Conservation (phyloP, 1,140 invertebrate genomes). For the Vollenhovia emeryi region DNA sequence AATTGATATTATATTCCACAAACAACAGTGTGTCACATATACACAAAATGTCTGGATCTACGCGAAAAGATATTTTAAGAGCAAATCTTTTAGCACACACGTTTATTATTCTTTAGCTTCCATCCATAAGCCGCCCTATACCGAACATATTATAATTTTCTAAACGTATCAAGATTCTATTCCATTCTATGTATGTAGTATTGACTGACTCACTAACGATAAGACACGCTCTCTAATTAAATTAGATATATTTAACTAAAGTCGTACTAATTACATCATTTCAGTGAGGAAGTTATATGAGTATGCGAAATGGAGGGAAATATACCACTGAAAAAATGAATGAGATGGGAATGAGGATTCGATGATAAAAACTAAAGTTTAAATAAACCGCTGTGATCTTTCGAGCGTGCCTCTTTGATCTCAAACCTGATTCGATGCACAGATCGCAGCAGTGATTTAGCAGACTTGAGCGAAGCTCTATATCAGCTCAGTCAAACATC, state of each 20-base stretch:
- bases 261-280: neutral
- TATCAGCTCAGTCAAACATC: neutral
- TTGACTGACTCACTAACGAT: conserved; percentile 13
- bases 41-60: neutral
- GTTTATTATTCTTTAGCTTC: conserved; percentile 4
- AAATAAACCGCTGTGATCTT: conserved; percentile 12
- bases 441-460: conserved; percentile 17
- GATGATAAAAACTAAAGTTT: neutral
- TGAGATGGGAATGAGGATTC: neutral
- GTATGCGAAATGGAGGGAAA: conserved; percentile 9
- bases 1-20: neutral
- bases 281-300: neutral
- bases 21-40: neutral
- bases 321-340: conserved; percentile 4
- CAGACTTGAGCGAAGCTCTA: conserved; percentile 1
- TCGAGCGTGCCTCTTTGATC: neutral
- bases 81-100: neutral
- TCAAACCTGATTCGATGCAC: neutral
- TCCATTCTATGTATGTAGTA: conserved; percentile 15
- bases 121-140: neutral
- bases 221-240: conserved; percentile 12
- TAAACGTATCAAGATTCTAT: neutral
- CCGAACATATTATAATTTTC: neutral
- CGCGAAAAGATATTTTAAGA: neutral
- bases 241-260: neutral